A percentile compares a stretch with the other conserved stretches of the same genome.
phyloP scores from a whole-genome alignment of 2,113 vertebrate genomes.

The Chinchilla lanigera region DNA sequence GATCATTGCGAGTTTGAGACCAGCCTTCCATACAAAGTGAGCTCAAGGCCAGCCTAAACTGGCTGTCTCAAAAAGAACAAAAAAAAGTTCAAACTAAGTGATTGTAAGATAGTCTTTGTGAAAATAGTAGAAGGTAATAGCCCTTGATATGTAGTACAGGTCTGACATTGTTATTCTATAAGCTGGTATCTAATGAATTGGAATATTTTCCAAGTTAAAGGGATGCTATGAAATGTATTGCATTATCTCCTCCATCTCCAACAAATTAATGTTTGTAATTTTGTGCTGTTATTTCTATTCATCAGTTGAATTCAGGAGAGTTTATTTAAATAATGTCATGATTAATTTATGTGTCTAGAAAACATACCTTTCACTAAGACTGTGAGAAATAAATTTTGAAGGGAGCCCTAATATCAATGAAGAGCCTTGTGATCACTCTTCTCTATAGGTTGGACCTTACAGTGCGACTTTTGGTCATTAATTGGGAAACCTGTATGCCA shows the following conservation, averaged over 20 bases:
- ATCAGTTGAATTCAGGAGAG: background rate
- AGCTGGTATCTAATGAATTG: background rate
- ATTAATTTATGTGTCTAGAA: background rate
- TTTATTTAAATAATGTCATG: background rate
- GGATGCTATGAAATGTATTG: background rate
- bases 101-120: background rate
- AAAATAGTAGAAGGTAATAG: background rate
- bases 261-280: background rate
- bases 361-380: background rate
- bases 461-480: background rate
- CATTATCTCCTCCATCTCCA: background rate
- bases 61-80: too few relatives aligned
- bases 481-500: background rate
- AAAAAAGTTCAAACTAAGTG: background rate
- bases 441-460: background rate
- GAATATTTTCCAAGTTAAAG: conserved; percentile 25
- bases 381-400: background rate
- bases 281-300: background rate
- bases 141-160: background rate
- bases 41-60: too few relatives aligned
- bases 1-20: too few relatives aligned
- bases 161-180: background rate
- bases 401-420: background rate
- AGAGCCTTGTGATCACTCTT: background rate
- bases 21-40: too few relatives aligned